Evolutionary conservation across 2,113 vertebrate genomes (phyloP), one percentile per base, ranked within the genome.

Genomic region (Prinia subflava): DNA sequence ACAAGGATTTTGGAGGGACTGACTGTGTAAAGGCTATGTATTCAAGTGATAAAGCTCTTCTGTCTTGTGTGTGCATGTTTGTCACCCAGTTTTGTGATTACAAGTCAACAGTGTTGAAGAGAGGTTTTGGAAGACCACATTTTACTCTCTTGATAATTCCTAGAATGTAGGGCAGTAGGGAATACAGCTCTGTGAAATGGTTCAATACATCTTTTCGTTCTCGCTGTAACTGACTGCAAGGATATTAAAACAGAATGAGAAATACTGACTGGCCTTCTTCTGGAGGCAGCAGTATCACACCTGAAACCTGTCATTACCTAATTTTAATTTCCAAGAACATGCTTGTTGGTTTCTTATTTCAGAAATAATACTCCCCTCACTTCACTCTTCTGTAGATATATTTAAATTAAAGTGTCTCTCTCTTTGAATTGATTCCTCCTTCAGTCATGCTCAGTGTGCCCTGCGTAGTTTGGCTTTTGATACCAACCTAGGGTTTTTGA

Each of bases 301-400:
- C 70, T 89, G 57, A 94, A 82, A 63, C 25, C 7, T 86, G 50
- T 71, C 49, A 52, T 88, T 93, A 88, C 41, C 23, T 76, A 23
- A 73, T 89, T 96, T 91, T 62, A 73, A 47, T 64, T 94, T 89
- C 53, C 3, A 81, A 64, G 52, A 50, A 73, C 6, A n/a, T 52
- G 35, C 33, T 46, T 69, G 68, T 82, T 56, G 7, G 8, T 56
- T 83, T 96, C 88, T 82, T 94, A 30, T 39, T 91, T 85, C 46
- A 89, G 79, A 37, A 86, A 35, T 42, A 76, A 41, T 59, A 30
- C 4, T 73, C 4, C 8, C 7, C 22, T 68, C 7, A 24, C 24
- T 71, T 18, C 3, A 3, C 39, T 94, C 41, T 79, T 85, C 13
- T 37, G 8, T 42, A 64, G 53, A 8, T 71, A 41, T 71, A 37